Evolutionary conservation across 2,888 invertebrate species (phyloP), one percentile per base, ranked within the genome.

Genomic region (Abrostola tripartita): DNA sequence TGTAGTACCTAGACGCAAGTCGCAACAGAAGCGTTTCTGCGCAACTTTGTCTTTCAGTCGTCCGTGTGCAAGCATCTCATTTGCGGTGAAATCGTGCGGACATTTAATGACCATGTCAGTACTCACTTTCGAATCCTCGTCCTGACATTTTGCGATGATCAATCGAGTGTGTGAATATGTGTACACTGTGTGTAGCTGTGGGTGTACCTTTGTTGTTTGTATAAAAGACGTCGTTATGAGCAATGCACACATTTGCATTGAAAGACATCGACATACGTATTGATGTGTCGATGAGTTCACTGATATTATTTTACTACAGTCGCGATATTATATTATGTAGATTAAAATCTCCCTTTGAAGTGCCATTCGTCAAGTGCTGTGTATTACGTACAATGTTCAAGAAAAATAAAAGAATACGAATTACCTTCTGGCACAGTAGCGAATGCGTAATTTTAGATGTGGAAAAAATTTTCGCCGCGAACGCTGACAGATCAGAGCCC

Each of bases 401-500:
- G 77, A 79, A 78, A 81, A 81, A 81, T 76, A 76, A 74, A 82
- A 82, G 77, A 82, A 79, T 84, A 84, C 81, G 81, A 88, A 86
- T 82, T 89, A 92, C 92, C 92, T 92, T 91, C 89, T 90, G 89
- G 89, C 91, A 88, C 87, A 81, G 83, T 81, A 76, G 88, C 84
- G 84, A 85, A 85, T 84, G 86, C 81, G 86, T 89, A 90, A 92
- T 92, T 90, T 90, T 91, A 89, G 88, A 79, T 57, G 84, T 82
- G 70, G 83, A 67, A 76, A 82, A 87, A 87, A 88, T 86, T 85
- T 86, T 83, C 86, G 79, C 77, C 82, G 81, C 81, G 76, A 82
- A 78, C 82, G 81, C 73, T 76, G 80, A 76, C 78, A 73, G 78
- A 65, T 75, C 78, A 80, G 73, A 72, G 79, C 71, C 82, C 81